phyloP scores from a whole-genome alignment of 2,888 invertebrate species.

The Drosophila prolongata region DNA sequence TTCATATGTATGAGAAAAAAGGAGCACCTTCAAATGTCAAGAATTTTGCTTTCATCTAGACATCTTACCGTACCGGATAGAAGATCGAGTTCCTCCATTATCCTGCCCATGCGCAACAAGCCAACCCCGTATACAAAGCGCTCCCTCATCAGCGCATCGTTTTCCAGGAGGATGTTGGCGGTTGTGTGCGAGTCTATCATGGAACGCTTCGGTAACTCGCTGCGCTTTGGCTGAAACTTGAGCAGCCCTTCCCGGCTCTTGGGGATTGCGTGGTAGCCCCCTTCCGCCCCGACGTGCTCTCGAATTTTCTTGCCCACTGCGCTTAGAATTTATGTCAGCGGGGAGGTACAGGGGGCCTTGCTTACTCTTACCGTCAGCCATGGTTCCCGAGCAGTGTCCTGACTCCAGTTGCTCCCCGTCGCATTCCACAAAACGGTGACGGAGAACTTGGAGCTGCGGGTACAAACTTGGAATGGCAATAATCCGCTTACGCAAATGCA shows the following conservation, averaged over 20 bases:
- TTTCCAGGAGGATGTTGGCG: constrained; percentile 88
- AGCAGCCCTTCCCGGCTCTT: constrained; percentile 85
- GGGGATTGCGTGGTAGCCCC: constrained; percentile 84
- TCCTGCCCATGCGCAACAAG: constrained; percentile 88
- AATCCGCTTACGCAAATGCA: background rate
- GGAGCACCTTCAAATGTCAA: too few relatives aligned
- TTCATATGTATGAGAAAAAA: too few relatives aligned
- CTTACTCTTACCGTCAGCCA: constrained; percentile 50
- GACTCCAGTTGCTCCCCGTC: constrained; percentile 28
- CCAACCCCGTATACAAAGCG: constrained; percentile 87
- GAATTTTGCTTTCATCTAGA: background rate
- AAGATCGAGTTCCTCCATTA: constrained; percentile 91
- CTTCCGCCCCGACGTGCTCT: constrained; percentile 72
- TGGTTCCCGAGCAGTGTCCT: constrained; percentile 56
- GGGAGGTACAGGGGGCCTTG: background rate
- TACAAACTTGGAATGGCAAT: background rate
- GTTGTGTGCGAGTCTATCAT: constrained; percentile 89
- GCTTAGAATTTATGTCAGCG: background rate
- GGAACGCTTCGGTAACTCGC: constrained; percentile 87
- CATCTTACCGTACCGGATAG: constrained; percentile 87
- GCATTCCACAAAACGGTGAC: constrained; percentile 10
- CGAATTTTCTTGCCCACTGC: constrained; percentile 72
- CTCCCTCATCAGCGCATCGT: constrained; percentile 86
- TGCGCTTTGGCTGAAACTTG: constrained; percentile 85
- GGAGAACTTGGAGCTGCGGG: background rate